These are phyloP conservation scores for Dryobota labecula DNA, from an alignment of 2,888 invertebrate genomes.

Conservation along the genomic window DNA sequence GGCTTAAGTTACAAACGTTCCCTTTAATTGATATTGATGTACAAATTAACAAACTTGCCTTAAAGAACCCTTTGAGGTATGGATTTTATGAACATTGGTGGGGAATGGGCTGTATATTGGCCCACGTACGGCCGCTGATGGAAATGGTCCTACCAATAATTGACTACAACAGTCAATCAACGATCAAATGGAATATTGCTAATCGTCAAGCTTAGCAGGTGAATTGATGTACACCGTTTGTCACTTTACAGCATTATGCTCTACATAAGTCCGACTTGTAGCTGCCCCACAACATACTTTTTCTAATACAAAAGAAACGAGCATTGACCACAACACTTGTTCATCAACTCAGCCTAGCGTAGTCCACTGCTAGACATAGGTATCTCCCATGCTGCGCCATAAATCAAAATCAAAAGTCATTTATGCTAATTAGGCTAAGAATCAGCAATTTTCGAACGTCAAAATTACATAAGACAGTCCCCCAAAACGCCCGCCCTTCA, in stretches of 20 bases:
- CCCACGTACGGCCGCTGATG: too few species aligned
- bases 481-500: too few species aligned
- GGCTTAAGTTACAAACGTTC: conserved; percentile 29
- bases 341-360: too few species aligned
- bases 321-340: not conserved
- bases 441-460: too few species aligned
- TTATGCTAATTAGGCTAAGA: too few species aligned
- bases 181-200: not conserved
- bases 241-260: not conserved
- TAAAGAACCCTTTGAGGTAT: not conserved
- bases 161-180: not conserved
- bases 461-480: too few species aligned
- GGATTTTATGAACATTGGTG: not conserved
- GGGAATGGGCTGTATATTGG: too few species aligned
- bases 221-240: not conserved
- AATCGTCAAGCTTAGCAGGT: not conserved
- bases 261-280: not conserved
- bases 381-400: too few species aligned
- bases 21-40: conserved; percentile 14
- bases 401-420: too few species aligned
- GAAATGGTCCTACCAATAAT: not conserved
- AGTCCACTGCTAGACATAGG: too few species aligned
- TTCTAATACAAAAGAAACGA: not conserved
- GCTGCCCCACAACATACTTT: not conserved
- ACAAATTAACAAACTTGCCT: conserved; percentile 12